A percentile compares a stretch with the other conserved stretches of the same genome.
phyloP scores from a whole-genome alignment of 2,113 vertebrate species.

The Malurus melanocephalus region DNA sequence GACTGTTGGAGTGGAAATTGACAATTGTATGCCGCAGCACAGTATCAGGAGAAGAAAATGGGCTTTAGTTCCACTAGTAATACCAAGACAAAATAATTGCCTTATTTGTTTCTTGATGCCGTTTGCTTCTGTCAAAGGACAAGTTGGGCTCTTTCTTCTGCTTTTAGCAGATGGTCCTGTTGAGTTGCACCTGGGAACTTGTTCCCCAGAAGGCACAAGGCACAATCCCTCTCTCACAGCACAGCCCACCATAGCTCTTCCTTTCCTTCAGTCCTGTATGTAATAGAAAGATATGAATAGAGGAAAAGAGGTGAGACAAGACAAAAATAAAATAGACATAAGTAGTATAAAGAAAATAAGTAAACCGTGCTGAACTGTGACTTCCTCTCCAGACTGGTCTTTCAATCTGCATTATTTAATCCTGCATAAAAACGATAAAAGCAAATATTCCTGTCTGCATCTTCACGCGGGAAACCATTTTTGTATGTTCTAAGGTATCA shows the following conservation, averaged over 20 bases:
- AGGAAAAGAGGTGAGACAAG: background rate
- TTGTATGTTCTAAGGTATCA: background rate
- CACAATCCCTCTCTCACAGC: fast-evolving
- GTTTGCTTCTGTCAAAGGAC: background rate
- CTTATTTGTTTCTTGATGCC: background rate
- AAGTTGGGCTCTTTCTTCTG: background rate
- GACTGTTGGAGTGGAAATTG: background rate
- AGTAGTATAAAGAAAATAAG: background rate
- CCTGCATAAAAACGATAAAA: background rate
- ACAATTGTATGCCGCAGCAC: background rate
- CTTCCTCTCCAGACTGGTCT: background rate
- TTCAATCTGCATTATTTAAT: background rate
- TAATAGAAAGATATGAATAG: background rate
- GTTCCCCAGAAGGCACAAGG: background rate
- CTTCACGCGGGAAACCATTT: background rate
- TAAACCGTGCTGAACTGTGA: background rate
- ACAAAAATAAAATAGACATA: background rate
- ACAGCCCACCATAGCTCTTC: fast-evolving
- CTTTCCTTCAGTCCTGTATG: background rate
- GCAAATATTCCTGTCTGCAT: background rate
- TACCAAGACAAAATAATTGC: background rate
- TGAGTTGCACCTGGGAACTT: background rate
- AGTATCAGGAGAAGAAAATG: background rate
- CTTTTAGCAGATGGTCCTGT: background rate
- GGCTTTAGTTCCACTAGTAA: background rate